Conservation (phyloP, 1,140 invertebrate genomes). For the Papilio helenus region DNA sequence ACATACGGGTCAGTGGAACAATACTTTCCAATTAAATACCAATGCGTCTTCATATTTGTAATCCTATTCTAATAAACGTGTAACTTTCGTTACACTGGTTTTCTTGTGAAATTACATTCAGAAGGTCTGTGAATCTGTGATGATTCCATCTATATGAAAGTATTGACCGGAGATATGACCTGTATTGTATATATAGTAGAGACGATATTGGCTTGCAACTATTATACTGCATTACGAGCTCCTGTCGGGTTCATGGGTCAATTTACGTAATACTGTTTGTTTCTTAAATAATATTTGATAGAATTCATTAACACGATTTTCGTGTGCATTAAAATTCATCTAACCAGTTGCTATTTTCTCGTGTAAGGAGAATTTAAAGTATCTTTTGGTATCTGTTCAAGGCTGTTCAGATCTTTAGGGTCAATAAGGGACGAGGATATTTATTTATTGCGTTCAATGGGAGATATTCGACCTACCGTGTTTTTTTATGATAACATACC, state of each 20-base stretch:
- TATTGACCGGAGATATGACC: constrained; percentile 4
- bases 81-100: background rate
- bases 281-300: background rate
- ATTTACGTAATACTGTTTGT: constrained; percentile 8
- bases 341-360: constrained; percentile 26
- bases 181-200: background rate
- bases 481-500: too few species aligned
- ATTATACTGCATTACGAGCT: constrained; percentile 1
- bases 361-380: too few species aligned
- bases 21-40: constrained; percentile 31
- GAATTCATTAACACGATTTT: constrained; percentile 38
- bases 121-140: background rate
- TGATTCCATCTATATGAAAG: background rate
- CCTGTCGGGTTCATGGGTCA: constrained; percentile 32
- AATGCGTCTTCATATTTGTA: background rate
- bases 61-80: background rate
- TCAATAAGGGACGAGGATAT: too few species aligned
- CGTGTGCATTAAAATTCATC: background rate
- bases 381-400: too few species aligned
- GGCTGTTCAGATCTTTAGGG: too few species aligned
- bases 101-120: background rate
- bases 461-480: too few species aligned
- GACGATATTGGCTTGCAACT: background rate
- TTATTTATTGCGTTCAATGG: too few species aligned
- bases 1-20: constrained; percentile 29